phyloP scores from a whole-genome alignment of 2,888 invertebrate species.

The Pseudoips prasinana region DNA sequence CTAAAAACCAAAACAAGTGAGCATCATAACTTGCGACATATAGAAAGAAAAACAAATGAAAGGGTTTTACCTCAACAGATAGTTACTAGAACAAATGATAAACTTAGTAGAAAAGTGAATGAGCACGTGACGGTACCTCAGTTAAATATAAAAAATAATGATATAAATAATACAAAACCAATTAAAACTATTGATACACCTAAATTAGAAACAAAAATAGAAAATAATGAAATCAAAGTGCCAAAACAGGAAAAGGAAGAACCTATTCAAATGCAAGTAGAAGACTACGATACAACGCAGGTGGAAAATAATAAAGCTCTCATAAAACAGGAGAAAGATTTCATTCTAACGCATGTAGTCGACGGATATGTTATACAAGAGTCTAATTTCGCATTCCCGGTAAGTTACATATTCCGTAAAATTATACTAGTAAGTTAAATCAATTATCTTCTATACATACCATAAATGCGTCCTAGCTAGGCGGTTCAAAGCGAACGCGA shows the following conservation, averaged over 20 bases:
- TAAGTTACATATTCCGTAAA: constrained; percentile 41
- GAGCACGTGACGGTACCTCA: too few relatives aligned
- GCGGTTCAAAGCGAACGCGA: too few relatives aligned
- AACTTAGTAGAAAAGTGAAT: too few relatives aligned
- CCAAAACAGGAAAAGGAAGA: constrained; percentile 6
- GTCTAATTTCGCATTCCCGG: constrained; percentile 70
- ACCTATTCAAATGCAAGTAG: constrained; percentile 1
- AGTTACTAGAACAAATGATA: too few relatives aligned
- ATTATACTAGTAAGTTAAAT: too few relatives aligned
- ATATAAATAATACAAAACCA: background rate
- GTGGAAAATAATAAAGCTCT: constrained; percentile 5
- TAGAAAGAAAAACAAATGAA: too few relatives aligned
- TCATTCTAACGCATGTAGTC: constrained; percentile 63
- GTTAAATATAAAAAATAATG: too few relatives aligned
- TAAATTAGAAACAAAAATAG: background rate
- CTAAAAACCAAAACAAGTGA: too few relatives aligned
- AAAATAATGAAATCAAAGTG: background rate
- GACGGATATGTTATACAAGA: constrained; percentile 75
- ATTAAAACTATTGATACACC: background rate
- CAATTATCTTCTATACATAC: too few relatives aligned
- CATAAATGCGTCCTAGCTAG: too few relatives aligned
- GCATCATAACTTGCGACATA: too few relatives aligned
- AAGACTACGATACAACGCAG: constrained; percentile 17
- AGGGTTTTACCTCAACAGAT: too few relatives aligned
- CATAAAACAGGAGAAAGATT: constrained; percentile 37